Conservation (phyloP, 2,113 vertebrate species). For the Montifringilla adamsi region DNA sequence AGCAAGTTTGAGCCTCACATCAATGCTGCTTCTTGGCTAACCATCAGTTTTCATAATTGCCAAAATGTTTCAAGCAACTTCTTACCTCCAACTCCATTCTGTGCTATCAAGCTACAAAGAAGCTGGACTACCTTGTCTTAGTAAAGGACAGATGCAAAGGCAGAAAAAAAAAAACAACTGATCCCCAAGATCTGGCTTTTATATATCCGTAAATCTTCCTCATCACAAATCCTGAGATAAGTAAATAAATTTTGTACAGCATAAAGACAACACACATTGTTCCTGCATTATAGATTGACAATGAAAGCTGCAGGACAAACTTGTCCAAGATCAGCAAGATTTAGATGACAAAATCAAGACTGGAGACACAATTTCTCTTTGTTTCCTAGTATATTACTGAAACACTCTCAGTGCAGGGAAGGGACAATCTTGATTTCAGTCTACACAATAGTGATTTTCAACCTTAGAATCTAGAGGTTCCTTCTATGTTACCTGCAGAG, state of each 20-base stretch:
- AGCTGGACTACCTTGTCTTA: not conserved
- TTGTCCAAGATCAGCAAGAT: not conserved
- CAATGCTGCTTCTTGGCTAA: not conserved
- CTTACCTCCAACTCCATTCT: not conserved
- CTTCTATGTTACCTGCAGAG: not conserved
- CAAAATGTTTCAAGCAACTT: not conserved
- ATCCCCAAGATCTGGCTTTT: not conserved
- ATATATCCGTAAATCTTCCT: not conserved
- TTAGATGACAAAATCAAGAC: not conserved
- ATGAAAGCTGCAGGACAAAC: not conserved
- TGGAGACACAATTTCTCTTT: not conserved
- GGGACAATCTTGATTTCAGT: not conserved
- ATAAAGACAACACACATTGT: not conserved
- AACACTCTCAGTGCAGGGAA: not conserved
- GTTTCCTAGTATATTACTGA: not conserved
- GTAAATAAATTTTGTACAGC: not conserved
- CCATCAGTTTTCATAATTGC: not conserved
- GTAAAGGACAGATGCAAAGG: not conserved
- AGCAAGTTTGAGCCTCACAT: not conserved
- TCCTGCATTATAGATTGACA: not conserved
- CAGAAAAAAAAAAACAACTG: not conserved
- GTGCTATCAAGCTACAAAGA: not conserved
- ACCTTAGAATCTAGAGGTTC: not conserved
- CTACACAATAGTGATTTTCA: not conserved
- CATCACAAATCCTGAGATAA: not conserved